Percentiles rank a stretch among this genome's conserved stretches.
Conservation (phyloP, 2,797 vertebrate species). For the Spinus olivaceus region DNA sequence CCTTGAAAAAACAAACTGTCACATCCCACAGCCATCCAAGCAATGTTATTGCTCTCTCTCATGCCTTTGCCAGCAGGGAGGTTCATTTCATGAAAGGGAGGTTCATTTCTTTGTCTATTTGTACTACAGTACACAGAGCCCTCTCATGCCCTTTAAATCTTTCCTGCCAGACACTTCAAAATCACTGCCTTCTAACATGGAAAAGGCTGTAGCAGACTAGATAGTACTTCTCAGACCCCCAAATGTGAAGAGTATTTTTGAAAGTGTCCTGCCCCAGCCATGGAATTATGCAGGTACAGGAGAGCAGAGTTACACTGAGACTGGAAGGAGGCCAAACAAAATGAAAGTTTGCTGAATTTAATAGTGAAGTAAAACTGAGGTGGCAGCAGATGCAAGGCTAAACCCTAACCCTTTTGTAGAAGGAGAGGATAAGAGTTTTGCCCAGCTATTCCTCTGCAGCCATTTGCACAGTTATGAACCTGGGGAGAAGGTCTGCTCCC, state of each 20-base stretch:
- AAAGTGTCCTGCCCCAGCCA: neutral
- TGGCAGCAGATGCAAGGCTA: neutral
- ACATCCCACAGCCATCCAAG: neutral
- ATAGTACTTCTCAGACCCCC: neutral
- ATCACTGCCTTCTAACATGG: neutral
- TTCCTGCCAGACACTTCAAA: neutral
- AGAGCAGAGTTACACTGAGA: neutral
- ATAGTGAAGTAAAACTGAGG: neutral
- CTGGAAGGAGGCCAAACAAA: neutral
- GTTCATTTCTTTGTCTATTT: constrained; percentile 9
- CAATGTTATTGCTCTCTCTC: neutral
- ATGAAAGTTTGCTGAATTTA: neutral
- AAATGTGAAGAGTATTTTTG: neutral
- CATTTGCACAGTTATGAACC: neutral
- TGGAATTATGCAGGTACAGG: neutral
- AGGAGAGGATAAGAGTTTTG: neutral
- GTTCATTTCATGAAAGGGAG: constrained; percentile 1
- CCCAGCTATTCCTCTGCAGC: neutral
- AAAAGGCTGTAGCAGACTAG: neutral
- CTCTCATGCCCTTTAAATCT: neutral
- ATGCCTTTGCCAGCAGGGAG: constrained; percentile 18
- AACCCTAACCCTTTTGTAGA: neutral
- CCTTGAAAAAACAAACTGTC: neutral
- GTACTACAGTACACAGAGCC: neutral
- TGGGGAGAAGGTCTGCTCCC: neutral